Conservation (phyloP, 2,113 vertebrate species). For the Muscicapa adusta region DNA sequence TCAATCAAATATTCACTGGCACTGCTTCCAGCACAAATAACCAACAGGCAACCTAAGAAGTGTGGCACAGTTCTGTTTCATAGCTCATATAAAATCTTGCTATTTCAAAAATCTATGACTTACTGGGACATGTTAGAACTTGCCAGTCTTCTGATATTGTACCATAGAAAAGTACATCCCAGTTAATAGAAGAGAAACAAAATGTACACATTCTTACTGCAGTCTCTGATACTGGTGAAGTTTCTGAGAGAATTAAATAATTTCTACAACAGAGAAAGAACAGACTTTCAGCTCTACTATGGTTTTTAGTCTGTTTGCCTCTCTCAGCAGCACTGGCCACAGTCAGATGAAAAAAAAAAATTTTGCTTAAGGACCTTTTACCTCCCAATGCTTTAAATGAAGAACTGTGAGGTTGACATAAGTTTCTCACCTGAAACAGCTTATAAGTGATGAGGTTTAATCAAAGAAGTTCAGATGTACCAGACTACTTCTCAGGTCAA, state of each 20-base stretch:
- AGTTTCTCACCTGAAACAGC: not conserved
- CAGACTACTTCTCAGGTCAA: not conserved
- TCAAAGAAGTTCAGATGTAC: not conserved
- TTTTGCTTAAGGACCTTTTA: not conserved
- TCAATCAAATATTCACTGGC: not conserved
- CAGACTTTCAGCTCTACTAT: not conserved
- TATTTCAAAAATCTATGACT: not conserved
- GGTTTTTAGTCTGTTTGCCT: not conserved
- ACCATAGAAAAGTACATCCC: not conserved
- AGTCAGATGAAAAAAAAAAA: not conserved
- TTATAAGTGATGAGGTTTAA: not conserved
- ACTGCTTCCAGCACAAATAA: not conserved
- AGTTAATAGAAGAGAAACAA: not conserved
- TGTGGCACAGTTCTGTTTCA: not conserved
- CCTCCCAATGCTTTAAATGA: not conserved
- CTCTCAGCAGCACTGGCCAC: not conserved
- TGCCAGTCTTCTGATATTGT: not conserved
- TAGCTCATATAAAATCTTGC: not conserved
- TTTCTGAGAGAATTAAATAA: not conserved
- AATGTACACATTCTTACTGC: not conserved
- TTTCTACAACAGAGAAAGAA: not conserved
- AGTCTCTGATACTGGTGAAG: not conserved
- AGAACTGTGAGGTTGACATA: fast-evolving
- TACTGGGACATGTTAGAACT: not conserved
- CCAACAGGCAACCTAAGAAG: not conserved